phyloP scores from a whole-genome alignment of 2,888 invertebrate species.

The Oithona nana region DNA sequence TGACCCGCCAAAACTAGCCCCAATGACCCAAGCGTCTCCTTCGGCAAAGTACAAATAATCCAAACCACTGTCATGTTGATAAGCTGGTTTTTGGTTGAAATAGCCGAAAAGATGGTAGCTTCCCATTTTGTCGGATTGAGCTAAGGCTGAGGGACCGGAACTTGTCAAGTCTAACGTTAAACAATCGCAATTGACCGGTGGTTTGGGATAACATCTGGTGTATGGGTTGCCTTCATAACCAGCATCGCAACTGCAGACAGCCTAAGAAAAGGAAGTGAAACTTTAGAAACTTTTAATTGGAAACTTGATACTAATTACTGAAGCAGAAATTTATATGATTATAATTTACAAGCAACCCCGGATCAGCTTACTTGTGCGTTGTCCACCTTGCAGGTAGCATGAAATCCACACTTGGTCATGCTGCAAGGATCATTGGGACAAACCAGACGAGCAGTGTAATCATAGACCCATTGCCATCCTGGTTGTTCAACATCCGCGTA shows the following conservation, averaged over 20 bases:
- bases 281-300: too few relatives aligned
- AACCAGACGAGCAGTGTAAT: not conserved
- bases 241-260: not conserved
- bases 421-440: not conserved
- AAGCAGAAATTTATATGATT: too few relatives aligned
- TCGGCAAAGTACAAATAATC: not conserved
- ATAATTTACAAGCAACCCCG: too few relatives aligned
- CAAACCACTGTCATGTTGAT: conserved; percentile 1
- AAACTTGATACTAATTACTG: too few relatives aligned
- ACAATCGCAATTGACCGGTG: not conserved
- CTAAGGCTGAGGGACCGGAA: not conserved
- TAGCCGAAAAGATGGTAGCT: not conserved
- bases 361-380: not conserved
- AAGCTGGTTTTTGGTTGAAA: not conserved
- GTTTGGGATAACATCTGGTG: not conserved
- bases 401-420: conserved; percentile 2
- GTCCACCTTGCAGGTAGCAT: not conserved
- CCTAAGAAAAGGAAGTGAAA: too few relatives aligned
- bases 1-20: not conserved
- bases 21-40: conserved; percentile 4
- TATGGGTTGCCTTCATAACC: conserved; percentile 14
- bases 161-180: not conserved
- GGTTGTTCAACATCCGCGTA: conserved; percentile 4
- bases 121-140: conserved; percentile 6
- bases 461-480: conserved; percentile 4